Percentiles rank a stretch among this genome's conserved stretches.
Conservation (phyloP, 2,797 vertebrate genomes). For the Silurus aristotelis region DNA sequence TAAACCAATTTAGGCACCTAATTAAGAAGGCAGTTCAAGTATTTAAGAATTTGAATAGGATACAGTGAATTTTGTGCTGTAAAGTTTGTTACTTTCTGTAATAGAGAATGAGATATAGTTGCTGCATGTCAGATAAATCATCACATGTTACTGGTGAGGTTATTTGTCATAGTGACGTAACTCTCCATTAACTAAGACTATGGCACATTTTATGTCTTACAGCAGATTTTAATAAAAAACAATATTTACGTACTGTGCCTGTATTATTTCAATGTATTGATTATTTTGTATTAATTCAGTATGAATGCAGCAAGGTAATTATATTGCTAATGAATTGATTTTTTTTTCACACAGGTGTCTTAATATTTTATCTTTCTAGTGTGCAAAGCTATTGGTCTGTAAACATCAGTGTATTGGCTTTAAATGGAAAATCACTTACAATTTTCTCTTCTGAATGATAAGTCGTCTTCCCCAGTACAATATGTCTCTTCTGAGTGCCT, state of each 20-base stretch:
- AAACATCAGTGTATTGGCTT: conserved; percentile 13
- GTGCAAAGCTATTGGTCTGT: not conserved
- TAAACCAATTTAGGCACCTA: not conserved
- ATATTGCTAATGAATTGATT: conserved; percentile 69
- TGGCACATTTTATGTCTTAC: conserved; percentile 58
- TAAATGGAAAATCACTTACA: not conserved
- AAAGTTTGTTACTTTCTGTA: not conserved
- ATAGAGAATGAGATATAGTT: not conserved
- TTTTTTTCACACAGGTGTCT: conserved; percentile 61
- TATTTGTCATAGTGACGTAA: not conserved
- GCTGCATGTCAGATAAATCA: conserved; percentile 10
- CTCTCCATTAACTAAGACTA: conserved; percentile 20
- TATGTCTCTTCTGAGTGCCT: not conserved
- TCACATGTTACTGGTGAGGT: conserved; percentile 2
- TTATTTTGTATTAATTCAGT: conserved; percentile 68
- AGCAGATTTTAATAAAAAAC: conserved; percentile 64
- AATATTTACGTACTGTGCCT: conserved; percentile 62
- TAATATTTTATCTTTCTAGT: conserved; percentile 55
- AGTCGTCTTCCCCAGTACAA: not conserved
- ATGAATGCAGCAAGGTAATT: conserved; percentile 64
- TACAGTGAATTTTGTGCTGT: not conserved
- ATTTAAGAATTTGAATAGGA: not conserved
- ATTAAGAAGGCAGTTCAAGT: conserved; percentile 6
- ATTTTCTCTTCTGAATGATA: not conserved
- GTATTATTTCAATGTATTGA: conserved; percentile 51